Evolutionary conservation across 2,888 invertebrate genomes (phyloP).

Genomic region (Idaea dimidiata): DNA sequence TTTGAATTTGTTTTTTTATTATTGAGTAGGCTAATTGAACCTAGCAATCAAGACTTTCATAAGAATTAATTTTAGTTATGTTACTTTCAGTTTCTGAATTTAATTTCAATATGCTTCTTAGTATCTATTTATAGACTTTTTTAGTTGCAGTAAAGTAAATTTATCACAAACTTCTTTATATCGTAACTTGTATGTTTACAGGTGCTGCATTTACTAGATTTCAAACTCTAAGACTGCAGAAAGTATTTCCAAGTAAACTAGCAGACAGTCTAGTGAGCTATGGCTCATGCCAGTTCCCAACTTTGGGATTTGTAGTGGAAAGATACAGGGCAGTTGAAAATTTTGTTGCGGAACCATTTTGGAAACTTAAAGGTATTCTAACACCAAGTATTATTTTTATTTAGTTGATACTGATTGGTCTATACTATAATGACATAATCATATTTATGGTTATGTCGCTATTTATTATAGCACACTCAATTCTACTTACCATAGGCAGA

Average conservation of each 20-base stretch:
- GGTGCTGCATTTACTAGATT: constrained; percentile 99
- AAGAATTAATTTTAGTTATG: too few species aligned
- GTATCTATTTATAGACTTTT: too few species aligned
- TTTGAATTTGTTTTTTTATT: too few species aligned
- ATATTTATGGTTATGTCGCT: not conserved
- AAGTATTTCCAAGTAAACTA: constrained; percentile 87
- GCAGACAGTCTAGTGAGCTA: constrained; percentile 94
- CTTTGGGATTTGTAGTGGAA: constrained; percentile 99
- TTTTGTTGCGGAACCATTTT: constrained; percentile 96
- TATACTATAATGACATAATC: not conserved
- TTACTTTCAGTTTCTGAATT: too few species aligned
- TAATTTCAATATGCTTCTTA: too few species aligned
- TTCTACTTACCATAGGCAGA: too few species aligned
- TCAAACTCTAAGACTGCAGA: constrained; percentile 94
- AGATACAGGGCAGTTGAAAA: constrained; percentile 94
- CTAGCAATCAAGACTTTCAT: too few species aligned
- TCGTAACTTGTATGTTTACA: constrained; percentile 45
- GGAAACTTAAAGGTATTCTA: constrained; percentile 91
- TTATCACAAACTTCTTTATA: too few species aligned
- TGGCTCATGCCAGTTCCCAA: constrained; percentile 99
- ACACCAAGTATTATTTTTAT: not conserved
- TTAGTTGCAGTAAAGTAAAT: too few species aligned
- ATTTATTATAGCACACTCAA: too few species aligned
- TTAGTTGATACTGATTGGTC: too few species aligned
- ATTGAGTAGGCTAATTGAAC: too few species aligned